Evolutionary conservation across 2,888 invertebrate species (phyloP).

Genomic region (Therioaphis trifolii): DNA sequence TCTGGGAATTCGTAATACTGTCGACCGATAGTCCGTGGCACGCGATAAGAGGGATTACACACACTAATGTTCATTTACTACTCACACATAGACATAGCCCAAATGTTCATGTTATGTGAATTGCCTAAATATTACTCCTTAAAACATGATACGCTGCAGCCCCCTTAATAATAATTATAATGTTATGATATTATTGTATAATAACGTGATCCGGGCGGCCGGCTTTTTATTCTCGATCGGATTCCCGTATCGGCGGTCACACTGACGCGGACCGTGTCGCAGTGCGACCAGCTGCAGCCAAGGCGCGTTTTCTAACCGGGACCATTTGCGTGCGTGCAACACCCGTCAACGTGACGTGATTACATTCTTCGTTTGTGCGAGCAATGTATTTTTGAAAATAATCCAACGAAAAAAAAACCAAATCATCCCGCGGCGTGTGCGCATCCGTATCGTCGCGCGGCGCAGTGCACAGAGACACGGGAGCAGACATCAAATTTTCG

Average conservation of each 20-base stretch:
- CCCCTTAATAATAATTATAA: too few relatives aligned
- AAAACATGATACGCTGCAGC: too few relatives aligned
- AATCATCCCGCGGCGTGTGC: background rate
- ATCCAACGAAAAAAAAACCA: conserved; percentile 42
- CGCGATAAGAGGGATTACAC: too few relatives aligned
- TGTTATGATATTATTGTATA: too few relatives aligned
- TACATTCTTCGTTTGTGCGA: conserved; percentile 23
- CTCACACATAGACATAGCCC: too few relatives aligned
- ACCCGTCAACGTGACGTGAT: conserved; percentile 61
- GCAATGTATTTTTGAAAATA: conserved; percentile 56
- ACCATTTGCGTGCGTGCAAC: conserved; percentile 3
- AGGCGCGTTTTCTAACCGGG: background rate
- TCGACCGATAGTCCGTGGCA: too few relatives aligned
- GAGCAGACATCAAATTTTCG: too few relatives aligned
- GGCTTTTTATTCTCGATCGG: background rate
- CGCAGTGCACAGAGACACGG: background rate
- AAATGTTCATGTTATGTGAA: too few relatives aligned
- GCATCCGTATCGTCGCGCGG: background rate
- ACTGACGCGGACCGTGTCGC: background rate
- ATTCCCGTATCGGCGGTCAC: background rate
- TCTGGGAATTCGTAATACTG: too few relatives aligned
- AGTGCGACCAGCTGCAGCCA: conserved; percentile 35
- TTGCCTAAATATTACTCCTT: too few relatives aligned
- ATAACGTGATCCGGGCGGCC: too few relatives aligned
- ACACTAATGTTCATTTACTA: too few relatives aligned